Conservation (phyloP, 2,797 vertebrate genomes). For the Strix occidentalis region DNA sequence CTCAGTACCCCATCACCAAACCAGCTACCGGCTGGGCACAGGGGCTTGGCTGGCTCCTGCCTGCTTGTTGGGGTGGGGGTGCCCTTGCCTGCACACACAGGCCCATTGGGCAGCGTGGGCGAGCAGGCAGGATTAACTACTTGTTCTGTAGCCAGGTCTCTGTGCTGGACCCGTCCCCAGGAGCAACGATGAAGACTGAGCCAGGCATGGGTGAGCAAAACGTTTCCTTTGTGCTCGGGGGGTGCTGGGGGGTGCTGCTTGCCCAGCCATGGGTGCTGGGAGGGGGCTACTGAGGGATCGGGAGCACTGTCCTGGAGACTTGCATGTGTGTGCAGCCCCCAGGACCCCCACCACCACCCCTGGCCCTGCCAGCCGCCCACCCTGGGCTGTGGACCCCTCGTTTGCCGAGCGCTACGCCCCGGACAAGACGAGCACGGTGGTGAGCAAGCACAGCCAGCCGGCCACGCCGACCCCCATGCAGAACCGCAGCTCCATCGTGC, state of each 20-base stretch:
- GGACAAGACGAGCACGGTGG: slow-evolving; percentile 92
- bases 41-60: not conserved
- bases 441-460: slow-evolving; percentile 93
- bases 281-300: accelerated
- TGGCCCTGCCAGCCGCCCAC: slow-evolving; percentile 83
- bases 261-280: not conserved
- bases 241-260: not conserved
- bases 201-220: slow-evolving; percentile 74
- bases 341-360: slow-evolving; percentile 52
- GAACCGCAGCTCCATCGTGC: slow-evolving; percentile 95
- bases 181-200: slow-evolving; percentile 69
- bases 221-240: not conserved
- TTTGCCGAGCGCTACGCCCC: slow-evolving; percentile 94
- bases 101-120: accelerated
- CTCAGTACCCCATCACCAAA: not conserved
- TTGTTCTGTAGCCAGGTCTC: slow-evolving; percentile 79
- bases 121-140: slow-evolving; percentile 44
- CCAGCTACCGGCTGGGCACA: not conserved
- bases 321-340: not conserved
- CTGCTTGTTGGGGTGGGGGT: not conserved
- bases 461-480: slow-evolving; percentile 91
- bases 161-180: slow-evolving; percentile 54
- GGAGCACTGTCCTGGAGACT: not conserved
- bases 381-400: slow-evolving; percentile 91
- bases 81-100: not conserved